Evolutionary conservation across 2,113 vertebrate genomes (phyloP).

Genomic region (Himantopus leucocephalus): DNA sequence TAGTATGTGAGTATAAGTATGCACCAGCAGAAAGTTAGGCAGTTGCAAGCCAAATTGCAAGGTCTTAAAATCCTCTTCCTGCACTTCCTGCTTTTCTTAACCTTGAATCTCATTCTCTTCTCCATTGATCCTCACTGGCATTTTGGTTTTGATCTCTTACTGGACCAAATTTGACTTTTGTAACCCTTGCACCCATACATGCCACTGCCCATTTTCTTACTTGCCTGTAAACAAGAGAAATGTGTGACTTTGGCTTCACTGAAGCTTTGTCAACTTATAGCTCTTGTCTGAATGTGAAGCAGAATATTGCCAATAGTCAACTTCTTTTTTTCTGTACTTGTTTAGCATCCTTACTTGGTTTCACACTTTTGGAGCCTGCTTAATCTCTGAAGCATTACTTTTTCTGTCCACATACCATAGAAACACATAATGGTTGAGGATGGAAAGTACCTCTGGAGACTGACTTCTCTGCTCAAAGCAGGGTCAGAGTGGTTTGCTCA

Average conservation of each 20-base stretch:
- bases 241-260: background rate
- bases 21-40: background rate
- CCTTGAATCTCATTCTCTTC: background rate
- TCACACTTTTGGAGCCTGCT: background rate
- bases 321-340: background rate
- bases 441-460: background rate
- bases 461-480: background rate
- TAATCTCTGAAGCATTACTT: background rate
- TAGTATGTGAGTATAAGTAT: background rate
- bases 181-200: background rate
- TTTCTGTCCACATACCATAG: background rate
- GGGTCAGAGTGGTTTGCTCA: background rate
- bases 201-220: background rate
- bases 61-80: background rate
- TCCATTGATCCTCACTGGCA: background rate
- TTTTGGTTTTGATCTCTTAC: background rate
- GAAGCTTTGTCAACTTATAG: background rate
- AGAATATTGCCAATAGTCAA: background rate
- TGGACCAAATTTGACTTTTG: background rate
- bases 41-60: background rate
- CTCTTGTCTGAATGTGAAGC: background rate
- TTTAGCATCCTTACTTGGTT: background rate
- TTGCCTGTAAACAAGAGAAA: background rate
- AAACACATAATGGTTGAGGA: background rate
- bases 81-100: background rate